A percentile compares a stretch with the other conserved stretches of the same genome.
These are phyloP conservation scores for Hyposoter didymator DNA, from an alignment of 2,888 invertebrate species.

Conservation along the genomic window DNA sequence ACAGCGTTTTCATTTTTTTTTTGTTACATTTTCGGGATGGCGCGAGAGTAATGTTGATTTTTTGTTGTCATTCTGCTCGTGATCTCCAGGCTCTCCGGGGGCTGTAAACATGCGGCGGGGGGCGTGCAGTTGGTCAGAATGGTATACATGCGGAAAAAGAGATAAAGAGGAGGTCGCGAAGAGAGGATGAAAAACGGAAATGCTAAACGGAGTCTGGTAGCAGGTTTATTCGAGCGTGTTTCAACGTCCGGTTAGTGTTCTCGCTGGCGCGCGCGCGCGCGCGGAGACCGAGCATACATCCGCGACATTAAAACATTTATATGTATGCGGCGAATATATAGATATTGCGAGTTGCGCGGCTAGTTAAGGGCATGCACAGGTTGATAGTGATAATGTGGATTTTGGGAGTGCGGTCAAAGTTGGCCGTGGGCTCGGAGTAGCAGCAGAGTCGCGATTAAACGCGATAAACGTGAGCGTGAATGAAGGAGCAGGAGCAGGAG, in stretches of 20 bases:
- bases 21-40: too few species aligned
- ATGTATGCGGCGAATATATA: not conserved
- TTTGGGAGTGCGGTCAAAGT: conserved; percentile 41
- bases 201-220: conserved; percentile 33
- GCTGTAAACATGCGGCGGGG: not conserved
- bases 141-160: not conserved
- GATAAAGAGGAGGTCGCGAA: conserved; percentile 17
- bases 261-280: too few species aligned
- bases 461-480: conserved; percentile 57
- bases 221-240: conserved; percentile 59
- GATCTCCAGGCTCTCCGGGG: too few species aligned
- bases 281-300: conserved; percentile 9
- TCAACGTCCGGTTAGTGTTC: conserved; percentile 54
- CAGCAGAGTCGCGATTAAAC: conserved; percentile 48
- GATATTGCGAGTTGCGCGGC: not conserved
- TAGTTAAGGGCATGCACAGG: conserved; percentile 17
- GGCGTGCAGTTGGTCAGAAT: not conserved
- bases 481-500: too few species aligned
- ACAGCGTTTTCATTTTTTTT: too few species aligned
- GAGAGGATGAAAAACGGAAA: conserved; percentile 46
- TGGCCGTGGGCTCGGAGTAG: conserved; percentile 11
- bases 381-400: conserved; percentile 49
- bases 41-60: too few species aligned
- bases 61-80: not conserved
- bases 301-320: not conserved